Evolutionary conservation across 2,888 invertebrate genomes (phyloP), one percentile per base, ranked within the genome.

Genomic region (Tetranychus piercei): DNA sequence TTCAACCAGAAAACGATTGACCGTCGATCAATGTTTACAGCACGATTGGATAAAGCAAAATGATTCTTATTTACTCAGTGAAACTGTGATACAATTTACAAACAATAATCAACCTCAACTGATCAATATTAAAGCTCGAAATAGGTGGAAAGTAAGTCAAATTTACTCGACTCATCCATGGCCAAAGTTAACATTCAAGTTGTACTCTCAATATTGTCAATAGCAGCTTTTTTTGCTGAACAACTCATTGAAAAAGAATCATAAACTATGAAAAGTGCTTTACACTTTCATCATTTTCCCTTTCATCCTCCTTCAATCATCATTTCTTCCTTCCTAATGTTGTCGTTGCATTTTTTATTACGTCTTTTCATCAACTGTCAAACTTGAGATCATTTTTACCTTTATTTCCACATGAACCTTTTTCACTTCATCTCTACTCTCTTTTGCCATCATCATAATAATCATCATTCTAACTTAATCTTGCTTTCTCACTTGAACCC

Each of bases 21-120:
- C 85, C 75, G 86, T 86, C 20, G 82, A 84, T 76, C 86, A 87
- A 78, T 87, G 87, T 81, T 82, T 88, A 76, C 82, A 84, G 77
- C 88, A 88, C 83, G 85, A 86, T 22, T 88, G 88, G 88, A 87
- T 88, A 22, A 34, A 55, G 15, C 15, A 9, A 55, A 55, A 15
- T 15, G 55, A 55, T 15, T 55, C 55, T 6, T 15, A 55, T 55
- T 55, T 55, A 55, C 55, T 55, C 55, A 55, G 55, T 55, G 55
- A 55, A 55, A 55, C 55, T 55, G 55, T 55, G 55, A 55, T 55
- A 55, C 55, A 55, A 55, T 55, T 55, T 6, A 7, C 55, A 15
- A 23, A 20, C 20, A 20, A 69, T 11, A 7, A 69, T 2, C 22
- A 69, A 69, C 22, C 20, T 23, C 20, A 23, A 22, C 11, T 69